These are phyloP conservation scores for Folsomia manolachei DNA, from an alignment of 2,888 invertebrate genomes.

Conservation along the genomic window DNA sequence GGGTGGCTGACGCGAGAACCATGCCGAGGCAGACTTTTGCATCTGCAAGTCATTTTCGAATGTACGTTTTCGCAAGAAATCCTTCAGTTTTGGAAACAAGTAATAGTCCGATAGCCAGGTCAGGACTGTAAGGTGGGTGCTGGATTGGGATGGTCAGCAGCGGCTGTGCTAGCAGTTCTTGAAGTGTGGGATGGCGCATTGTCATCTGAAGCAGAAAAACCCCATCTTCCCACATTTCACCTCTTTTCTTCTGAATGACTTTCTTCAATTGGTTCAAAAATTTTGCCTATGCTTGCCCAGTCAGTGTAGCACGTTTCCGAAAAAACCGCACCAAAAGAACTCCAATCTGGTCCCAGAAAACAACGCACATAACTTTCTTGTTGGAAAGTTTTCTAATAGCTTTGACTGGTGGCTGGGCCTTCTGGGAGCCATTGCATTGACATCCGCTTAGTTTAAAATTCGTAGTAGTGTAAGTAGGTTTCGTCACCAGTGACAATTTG, in stretches of 20 bases:
- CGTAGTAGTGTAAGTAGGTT: neutral
- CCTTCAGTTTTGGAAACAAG: neutral
- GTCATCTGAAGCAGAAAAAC: slow-evolving; percentile 6
- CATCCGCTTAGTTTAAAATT: neutral
- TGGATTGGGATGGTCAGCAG: neutral
- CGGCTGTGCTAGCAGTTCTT: neutral
- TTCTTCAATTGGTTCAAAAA: neutral
- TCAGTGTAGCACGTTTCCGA: neutral
- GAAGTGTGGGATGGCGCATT: neutral
- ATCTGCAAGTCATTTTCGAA: too few species aligned
- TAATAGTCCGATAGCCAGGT: slow-evolving; percentile 7
- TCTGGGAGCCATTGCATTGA: neutral
- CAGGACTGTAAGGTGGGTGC: slow-evolving; percentile 11
- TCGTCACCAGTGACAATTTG: neutral
- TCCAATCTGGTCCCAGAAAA: neutral
- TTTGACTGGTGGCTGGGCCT: neutral
- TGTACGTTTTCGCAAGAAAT: neutral
- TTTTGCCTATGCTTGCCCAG: neutral
- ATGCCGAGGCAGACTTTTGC: too few species aligned
- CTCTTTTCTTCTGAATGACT: neutral
- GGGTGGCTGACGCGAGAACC: too few species aligned
- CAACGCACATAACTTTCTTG: neutral
- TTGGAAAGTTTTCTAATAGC: neutral
- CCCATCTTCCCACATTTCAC: slow-evolving; percentile 12
- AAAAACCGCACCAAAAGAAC: neutral